These are phyloP conservation scores for Meganola albula DNA, from an alignment of 2,888 invertebrate genomes.

Conservation along the genomic window DNA sequence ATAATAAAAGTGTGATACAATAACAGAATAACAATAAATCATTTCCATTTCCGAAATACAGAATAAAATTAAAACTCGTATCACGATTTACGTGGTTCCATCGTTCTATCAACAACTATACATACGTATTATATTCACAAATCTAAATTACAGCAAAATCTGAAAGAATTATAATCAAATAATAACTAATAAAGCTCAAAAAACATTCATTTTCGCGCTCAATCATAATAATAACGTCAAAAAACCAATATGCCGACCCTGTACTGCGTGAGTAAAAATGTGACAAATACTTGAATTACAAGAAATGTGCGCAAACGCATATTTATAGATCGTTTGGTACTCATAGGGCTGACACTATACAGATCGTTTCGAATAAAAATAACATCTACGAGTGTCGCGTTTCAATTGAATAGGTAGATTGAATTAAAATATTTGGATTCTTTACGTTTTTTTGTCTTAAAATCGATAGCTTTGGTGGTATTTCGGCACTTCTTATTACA, in stretches of 20 bases:
- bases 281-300: conserved; percentile 46
- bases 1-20: too few relatives aligned
- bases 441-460: too few relatives aligned
- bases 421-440: too few relatives aligned
- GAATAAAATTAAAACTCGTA: too few relatives aligned
- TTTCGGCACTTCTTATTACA: too few relatives aligned
- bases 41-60: too few relatives aligned
- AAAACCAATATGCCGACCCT: conserved; percentile 9
- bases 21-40: too few relatives aligned
- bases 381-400: too few relatives aligned
- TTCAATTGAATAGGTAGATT: too few relatives aligned
- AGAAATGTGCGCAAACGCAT: conserved; percentile 38
- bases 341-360: conserved; percentile 2
- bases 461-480: too few relatives aligned
- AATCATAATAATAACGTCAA: conserved; percentile 20
- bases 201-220: conserved; percentile 18
- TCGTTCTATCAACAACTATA: conserved; percentile 7
- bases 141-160: conserved; percentile 3
- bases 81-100: too few relatives aligned
- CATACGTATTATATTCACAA: not conserved
- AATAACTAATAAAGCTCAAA: conserved; percentile 10
- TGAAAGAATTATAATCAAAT: conserved; percentile 16
- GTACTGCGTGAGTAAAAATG: conserved; percentile 34
- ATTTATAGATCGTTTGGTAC: conserved; percentile 31
- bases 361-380: conserved; percentile 9